These are phyloP conservation scores for Hipposideros larvatus DNA, from an alignment of 2,797 vertebrate genomes.

Conservation along the genomic window DNA sequence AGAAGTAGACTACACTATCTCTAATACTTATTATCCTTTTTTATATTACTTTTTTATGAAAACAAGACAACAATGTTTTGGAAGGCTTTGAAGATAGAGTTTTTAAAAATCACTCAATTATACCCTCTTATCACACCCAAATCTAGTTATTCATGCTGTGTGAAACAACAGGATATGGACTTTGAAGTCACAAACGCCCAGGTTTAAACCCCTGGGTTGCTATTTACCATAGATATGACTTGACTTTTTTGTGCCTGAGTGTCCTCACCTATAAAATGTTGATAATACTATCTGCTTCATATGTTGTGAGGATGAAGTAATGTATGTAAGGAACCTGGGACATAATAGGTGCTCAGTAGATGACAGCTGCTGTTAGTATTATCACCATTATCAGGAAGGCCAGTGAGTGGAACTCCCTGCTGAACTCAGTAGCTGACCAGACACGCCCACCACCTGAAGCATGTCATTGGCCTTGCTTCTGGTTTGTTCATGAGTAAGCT, in stretches of 20 bases:
- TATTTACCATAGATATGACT: not conserved
- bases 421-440: not conserved
- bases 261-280: conserved; percentile 23
- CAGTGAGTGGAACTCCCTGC: not conserved
- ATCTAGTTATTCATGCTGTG: conserved; percentile 3
- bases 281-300: not conserved
- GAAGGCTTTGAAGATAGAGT: conserved; percentile 52
- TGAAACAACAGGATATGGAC: conserved; percentile 5
- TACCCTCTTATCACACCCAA: not conserved
- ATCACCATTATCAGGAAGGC: not conserved
- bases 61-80: conserved; percentile 50
- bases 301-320: conserved; percentile 43
- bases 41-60: conserved; percentile 47
- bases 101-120: conserved; percentile 50
- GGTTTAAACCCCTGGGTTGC: not conserved
- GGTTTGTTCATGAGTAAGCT: not conserved
- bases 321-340: not conserved
- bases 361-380: not conserved
- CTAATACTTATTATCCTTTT: conserved; percentile 38
- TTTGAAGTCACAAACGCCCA: conserved; percentile 23
- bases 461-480: not conserved
- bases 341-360: conserved; percentile 25
- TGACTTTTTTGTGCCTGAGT: conserved; percentile 41
- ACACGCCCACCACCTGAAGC: not conserved
- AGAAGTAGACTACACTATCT: conserved; percentile 34